These are phyloP conservation scores for Halichondria panicea DNA, from an alignment of 37 sponge, comb jelly and placozoan genomes.

Conservation along the genomic window DNA sequence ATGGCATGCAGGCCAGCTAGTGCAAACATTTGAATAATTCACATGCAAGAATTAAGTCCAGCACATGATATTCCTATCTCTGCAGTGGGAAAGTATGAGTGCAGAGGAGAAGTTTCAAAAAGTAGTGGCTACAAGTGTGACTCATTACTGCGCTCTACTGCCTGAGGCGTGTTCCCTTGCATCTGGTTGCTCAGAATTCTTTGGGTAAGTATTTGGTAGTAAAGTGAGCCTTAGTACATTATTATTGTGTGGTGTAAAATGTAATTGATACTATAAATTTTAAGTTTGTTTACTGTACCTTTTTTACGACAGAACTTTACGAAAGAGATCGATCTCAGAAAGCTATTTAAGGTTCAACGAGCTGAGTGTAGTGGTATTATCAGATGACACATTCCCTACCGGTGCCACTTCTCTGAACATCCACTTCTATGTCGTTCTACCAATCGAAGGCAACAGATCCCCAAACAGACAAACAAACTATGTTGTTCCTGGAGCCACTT, in stretches of 20 bases:
- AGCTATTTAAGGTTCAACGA: neutral
- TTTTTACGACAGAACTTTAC: neutral
- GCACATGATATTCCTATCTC: neutral
- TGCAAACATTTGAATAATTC: neutral
- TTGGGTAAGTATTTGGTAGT: conserved; percentile 7
- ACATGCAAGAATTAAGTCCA: no score
- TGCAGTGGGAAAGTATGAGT: conserved; percentile 1
- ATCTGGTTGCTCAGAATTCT: conserved; percentile 15
- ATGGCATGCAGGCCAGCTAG: neutral
- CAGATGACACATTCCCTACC: neutral
- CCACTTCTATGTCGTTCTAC: conserved; percentile 7
- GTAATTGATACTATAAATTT: no score
- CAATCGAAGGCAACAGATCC: neutral
- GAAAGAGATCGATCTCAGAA: neutral
- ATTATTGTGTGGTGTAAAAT: neutral
- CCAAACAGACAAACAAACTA: conserved; percentile 7
- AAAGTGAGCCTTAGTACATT: neutral
- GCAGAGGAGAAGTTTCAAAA: neutral
- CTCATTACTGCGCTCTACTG: conserved; percentile 15
- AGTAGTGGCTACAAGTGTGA: conserved; percentile 5
- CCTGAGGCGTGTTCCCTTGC: conserved; percentile 14
- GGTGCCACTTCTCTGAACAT: neutral
- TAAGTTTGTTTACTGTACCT: no score
- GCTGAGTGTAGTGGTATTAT: neutral
- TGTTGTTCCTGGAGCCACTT: conserved; percentile 7